Base-by-base conservation (phyloP, 1,140 invertebrate species). In the Pachypsylla venusta region DNA sequence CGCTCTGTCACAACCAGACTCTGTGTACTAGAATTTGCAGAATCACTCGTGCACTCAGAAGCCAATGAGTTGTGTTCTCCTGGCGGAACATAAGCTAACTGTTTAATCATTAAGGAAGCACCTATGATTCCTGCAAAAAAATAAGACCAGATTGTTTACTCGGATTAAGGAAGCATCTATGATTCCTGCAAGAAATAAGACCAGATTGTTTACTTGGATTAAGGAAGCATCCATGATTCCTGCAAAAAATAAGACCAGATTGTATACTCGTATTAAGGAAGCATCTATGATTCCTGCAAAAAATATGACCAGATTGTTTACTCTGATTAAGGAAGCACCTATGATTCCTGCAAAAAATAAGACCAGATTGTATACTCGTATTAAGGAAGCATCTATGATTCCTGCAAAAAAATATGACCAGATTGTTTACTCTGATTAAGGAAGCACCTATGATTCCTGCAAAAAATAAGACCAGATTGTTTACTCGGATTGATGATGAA, bases 41-140 rank as follows among this genome's bases (percentile, higher is more conserved):
- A 10, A 19, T 48, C 7, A n/a, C 22, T 19, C 7, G 7, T 5
- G 5, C 5, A 10, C 5, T 48, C 42, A 48, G 42, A 10, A 22
- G 42, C 16, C 22, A 48, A 22, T 19, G n/a, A 19, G 16, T 48
- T 48, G 42, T 48, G 42, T 10, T 48, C 42, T n/a, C 16, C 42
- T 7, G 42, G 16, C 3, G 42, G 22, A 7, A 48, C 42, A 19
- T 19, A 22, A 3, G 42, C 42, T 48, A 48, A 3, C 16, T 48
- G 42, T 48, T 48, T 48, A 4, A 48, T 48, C 42, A 48, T 48
- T 22, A 48, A 22, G 16, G 42, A n/a, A 10, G 42, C 42, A 19
- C 42, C 42, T 48, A 48, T 48, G 3, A 48, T 22, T 19, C 42
- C 42, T 48, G 42, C n/a, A n/a, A n/a, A 48, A n/a, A 48, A 48